Conservation (phyloP, 2,113 vertebrate species). For the Ophthalmotilapia sp. region DNA sequence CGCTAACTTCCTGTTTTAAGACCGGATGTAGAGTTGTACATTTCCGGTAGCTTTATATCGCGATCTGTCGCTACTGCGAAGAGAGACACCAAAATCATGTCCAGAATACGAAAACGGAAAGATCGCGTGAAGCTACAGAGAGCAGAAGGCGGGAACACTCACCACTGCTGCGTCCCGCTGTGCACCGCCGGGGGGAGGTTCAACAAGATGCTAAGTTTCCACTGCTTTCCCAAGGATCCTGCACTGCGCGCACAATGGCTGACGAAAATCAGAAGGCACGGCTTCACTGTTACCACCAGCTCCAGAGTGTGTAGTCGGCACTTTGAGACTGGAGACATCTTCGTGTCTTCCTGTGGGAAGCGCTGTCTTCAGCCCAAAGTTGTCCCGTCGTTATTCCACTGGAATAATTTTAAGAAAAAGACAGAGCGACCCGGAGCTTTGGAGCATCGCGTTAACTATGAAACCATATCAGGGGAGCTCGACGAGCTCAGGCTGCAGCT, state of each 20-base stretch:
- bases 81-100: not conserved
- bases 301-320: not conserved
- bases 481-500: not conserved
- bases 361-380: not conserved
- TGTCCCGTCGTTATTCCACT: not conserved
- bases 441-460: not conserved
- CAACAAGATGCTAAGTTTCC: not conserved
- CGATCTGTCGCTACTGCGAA: accelerated
- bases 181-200: not conserved
- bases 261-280: not conserved
- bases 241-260: not conserved
- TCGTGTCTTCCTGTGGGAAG: not conserved
- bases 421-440: accelerated
- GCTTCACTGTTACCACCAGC: not conserved
- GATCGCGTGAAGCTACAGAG: not conserved
- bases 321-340: not conserved
- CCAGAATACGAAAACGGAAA: not conserved
- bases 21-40: not conserved
- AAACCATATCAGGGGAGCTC: not conserved
- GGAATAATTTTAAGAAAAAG: not conserved
- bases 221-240: not conserved
- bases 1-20: not conserved
- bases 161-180: not conserved
- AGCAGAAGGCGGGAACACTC: not conserved
- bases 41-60: not conserved